A percentile compares a stretch with the other conserved stretches of the same genome.
These are phyloP conservation scores for Globodera rostochiensis DNA, from an alignment of 1,140 invertebrate genomes.

Conservation along the genomic window DNA sequence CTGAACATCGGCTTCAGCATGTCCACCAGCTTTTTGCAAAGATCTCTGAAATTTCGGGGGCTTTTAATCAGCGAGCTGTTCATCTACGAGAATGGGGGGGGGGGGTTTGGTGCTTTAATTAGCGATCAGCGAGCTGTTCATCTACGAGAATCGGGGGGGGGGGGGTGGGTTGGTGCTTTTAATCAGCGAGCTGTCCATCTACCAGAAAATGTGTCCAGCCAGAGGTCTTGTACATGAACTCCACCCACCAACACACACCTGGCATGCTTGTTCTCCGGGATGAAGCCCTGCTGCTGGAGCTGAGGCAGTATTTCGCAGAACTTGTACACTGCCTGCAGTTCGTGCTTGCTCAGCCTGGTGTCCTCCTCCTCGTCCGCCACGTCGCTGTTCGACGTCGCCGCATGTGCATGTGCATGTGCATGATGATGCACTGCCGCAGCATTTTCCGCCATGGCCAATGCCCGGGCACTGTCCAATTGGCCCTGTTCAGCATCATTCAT, in stretches of 20 bases:
- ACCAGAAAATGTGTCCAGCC: background rate
- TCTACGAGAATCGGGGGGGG: too few species aligned
- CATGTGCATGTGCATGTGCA: background rate
- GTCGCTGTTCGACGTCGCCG: background rate
- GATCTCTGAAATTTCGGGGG: background rate
- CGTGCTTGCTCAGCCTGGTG: constrained; percentile 21
- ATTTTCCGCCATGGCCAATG: constrained; percentile 6
- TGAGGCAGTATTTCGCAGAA: constrained; percentile 31
- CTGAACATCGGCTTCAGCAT: constrained; percentile 40
- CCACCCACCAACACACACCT: background rate
- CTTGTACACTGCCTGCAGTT: constrained; percentile 30
- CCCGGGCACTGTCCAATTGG: background rate
- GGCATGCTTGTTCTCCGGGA: constrained; percentile 28
- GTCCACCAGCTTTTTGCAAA: constrained; percentile 35
- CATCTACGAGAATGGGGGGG: too few species aligned
- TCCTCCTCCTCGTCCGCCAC: background rate
- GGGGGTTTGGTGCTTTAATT: too few species aligned
- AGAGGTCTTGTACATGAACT: background rate
- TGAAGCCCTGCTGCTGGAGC: constrained; percentile 12
- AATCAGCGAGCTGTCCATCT: too few species aligned
- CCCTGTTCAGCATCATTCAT: background rate
- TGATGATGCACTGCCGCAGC: background rate
- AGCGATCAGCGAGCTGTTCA: too few species aligned
- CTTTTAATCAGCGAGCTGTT: too few species aligned
- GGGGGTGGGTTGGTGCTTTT: too few species aligned